Percentiles rank a stretch among this genome's conserved stretches.
Conservation (phyloP, 2,888 invertebrate genomes). For the Drosophila atripex region DNA sequence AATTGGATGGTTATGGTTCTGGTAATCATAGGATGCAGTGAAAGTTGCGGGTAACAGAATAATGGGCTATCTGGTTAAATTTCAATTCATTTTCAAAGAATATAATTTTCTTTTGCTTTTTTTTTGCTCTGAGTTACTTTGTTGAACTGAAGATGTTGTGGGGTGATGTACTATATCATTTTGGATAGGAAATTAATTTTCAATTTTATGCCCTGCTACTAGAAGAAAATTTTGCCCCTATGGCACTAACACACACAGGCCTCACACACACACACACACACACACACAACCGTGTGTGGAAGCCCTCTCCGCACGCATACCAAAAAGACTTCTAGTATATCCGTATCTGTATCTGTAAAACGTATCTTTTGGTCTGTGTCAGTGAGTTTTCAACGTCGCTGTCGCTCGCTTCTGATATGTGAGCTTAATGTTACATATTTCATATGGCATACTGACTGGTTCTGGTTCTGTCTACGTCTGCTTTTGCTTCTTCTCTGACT, state of each 20-base stretch:
- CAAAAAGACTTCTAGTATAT: conserved; percentile 33
- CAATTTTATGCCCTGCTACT: conserved; percentile 58
- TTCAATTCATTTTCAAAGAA: not conserved
- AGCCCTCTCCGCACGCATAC: conserved; percentile 31
- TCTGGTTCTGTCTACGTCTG: conserved; percentile 32
- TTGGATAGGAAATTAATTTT: conserved; percentile 68
- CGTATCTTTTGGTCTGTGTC: conserved; percentile 34
- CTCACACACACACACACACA: conserved; percentile 22
- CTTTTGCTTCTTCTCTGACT: conserved; percentile 10
- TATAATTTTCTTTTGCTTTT: conserved; percentile 19
- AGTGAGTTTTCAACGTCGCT: conserved; percentile 45
- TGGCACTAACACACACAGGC: conserved; percentile 47
- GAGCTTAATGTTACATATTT: conserved; percentile 68
- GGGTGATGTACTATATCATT: conserved; percentile 53
- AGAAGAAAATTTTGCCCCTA: conserved; percentile 60
- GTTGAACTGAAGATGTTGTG: conserved; percentile 13
- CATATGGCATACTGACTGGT: conserved; percentile 64
- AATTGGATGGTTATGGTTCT: conserved; percentile 35
- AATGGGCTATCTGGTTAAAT: not conserved
- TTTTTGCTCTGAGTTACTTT: not conserved
- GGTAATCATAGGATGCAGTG: not conserved
- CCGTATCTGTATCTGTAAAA: conserved; percentile 19
- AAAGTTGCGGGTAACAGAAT: not conserved
- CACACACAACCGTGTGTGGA: not conserved
- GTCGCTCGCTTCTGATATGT: conserved; percentile 41